Evolutionary conservation across 2,797 vertebrate species (phyloP), one percentile per base, ranked within the genome.

Genomic region (Gila robusta): DNA sequence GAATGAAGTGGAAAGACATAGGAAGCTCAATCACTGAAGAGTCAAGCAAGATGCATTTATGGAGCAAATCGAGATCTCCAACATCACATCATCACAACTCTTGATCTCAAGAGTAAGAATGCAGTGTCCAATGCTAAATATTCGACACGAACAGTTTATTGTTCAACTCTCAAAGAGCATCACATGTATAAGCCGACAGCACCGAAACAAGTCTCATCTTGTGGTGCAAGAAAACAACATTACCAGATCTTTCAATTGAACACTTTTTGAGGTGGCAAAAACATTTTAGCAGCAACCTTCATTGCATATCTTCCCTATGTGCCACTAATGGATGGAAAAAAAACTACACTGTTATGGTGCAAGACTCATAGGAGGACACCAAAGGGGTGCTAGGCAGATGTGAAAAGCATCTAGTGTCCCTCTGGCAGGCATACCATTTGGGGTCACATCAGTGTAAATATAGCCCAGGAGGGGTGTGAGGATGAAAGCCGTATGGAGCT

Each of bases 361-460:
- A 39, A 62, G 28, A 37, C 56, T 70, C 41, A 49, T 66, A 81
- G 73, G 87, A 84, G 62, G 47, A 23, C 2, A 67, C 82, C 54
- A 83, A 84, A 82, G 88, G 66, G 90, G 92, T 89, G 87, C 35
- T 28, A 91, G 91, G 74, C 64, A 91, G 91, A 92, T 89, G 90
- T 91, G 92, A 91, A 93, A 93, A 92, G 89, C 91, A 92, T 94
- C 92, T 91, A 90, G 91, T 87, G 32, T 90, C 54, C 83, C 89
- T 91, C 92, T 92, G 89, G 91, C 89, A 88, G 91, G 79, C 91
- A 86, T 74, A 79, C 89, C 89, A 85, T 83, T 88, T 88, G 89
- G 91, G 92, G 92, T 93, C 92, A 92, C 74, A 44, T 79, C 84
- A 89, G 90, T 88, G 91, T 94, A 94, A 94, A 94, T 92, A 90